Conservation (phyloP, 2,113 vertebrate genomes). For the Mormoops blainvillei region DNA sequence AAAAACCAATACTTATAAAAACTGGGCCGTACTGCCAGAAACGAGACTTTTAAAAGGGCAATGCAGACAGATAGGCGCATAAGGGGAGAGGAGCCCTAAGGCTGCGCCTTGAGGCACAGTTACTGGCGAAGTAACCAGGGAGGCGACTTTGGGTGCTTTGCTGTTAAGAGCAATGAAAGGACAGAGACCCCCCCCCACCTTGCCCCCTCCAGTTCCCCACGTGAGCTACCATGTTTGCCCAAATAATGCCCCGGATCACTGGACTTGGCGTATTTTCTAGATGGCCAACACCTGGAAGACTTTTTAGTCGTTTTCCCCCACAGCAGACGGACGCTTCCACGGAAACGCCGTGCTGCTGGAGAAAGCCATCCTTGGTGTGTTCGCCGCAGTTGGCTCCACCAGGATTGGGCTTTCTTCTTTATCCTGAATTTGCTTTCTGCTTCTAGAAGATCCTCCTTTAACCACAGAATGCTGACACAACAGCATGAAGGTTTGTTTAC, state of each 20-base stretch:
- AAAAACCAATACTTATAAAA: background rate
- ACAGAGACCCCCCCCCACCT: background rate
- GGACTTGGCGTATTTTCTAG: background rate
- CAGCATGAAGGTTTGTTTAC: background rate
- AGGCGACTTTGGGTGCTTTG: background rate
- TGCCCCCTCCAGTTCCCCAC: accelerated
- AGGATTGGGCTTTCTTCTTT: background rate
- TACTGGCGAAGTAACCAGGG: background rate
- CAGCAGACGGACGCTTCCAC: background rate
- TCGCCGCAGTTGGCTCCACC: background rate
- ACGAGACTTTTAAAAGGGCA: background rate
- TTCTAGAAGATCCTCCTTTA: slow-evolving; percentile 10
- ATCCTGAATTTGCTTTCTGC: slow-evolving; percentile 12
- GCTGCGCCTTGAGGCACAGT: background rate
- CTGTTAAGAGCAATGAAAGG: background rate
- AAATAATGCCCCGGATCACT: background rate
- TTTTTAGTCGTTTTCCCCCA: background rate
- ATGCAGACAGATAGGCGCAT: background rate
- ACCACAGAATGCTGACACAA: slow-evolving; percentile 3
- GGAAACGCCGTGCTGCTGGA: background rate
- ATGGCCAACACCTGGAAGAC: background rate
- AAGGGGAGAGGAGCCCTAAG: background rate
- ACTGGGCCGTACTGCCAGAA: background rate
- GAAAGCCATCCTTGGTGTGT: background rate
- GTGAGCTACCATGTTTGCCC: background rate